Base-by-base conservation (phyloP, 2,113 vertebrate genomes). In the Syngnathus scovelli region DNA sequence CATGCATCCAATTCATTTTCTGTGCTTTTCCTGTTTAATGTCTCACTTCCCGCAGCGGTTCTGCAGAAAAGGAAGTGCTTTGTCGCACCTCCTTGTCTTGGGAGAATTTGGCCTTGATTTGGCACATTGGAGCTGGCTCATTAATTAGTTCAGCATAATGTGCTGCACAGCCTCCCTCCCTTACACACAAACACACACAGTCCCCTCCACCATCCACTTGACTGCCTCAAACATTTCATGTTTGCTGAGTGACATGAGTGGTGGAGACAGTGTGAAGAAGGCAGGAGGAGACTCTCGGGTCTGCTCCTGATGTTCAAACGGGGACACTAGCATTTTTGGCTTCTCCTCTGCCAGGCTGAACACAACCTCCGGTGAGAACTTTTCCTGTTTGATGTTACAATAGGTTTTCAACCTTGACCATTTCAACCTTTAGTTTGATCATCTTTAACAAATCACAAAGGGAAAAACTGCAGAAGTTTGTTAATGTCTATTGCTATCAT, bases 61-160 rank as follows among this genome's bases (percentile, higher is more conserved):
- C 44, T 52, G 37, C 52, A 9, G 69, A 15, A 54, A 52, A 60
- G 5, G 46, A 66, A 68, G 16, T 65, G 69, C 82, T 84, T 72
- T 55, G 73, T 85, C 77, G 76, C 83, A 76, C 67, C 75, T 67
- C 63, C 77, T 71, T 72, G 33, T 74, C 72, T 72, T 0, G 4
- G 55, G 51, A 78, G 67, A 70, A 73, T 79, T 59, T 54, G 2
- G 63, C 59, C 63, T 61, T 71, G 68, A 76, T 75, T 67, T 68
- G 48, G 58, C 71, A 75, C 82, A 83, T 84, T 83, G 76, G 58
- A 64, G 68, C 51, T 41, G 58, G 71, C 38, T 82, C 73, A 85
- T 82, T 83, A 86, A 88, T 83, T 83, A 72, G 82, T 83, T 74
- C 46, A 81, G 86, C 69, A 18, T 86, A 83, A 82, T 81, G 21